Conservation (phyloP, 2,113 vertebrate species). For the Indicator indicator region DNA sequence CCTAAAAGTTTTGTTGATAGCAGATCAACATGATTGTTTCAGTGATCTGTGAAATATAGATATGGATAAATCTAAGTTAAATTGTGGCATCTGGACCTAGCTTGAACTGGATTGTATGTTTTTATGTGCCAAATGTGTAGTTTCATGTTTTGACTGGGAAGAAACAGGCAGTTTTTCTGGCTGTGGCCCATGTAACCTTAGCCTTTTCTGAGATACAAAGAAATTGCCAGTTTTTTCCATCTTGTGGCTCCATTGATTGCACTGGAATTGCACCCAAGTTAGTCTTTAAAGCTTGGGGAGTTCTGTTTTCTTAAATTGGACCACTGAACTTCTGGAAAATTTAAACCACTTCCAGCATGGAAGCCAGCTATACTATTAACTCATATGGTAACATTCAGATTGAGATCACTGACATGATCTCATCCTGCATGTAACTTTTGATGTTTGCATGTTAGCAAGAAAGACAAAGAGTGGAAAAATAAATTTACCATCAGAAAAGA, state of each 20-base stretch:
- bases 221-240: not conserved
- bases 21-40: not conserved
- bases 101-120: not conserved
- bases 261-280: not conserved
- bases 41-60: not conserved
- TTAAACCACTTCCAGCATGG: not conserved
- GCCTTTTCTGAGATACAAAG: not conserved
- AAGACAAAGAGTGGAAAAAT: not conserved
- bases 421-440: conserved; percentile 15
- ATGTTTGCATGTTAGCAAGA: conserved; percentile 29
- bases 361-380: conserved; percentile 32
- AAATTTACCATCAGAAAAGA: not conserved
- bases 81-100: not conserved
- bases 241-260: not conserved
- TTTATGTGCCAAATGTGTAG: not conserved
- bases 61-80: not conserved
- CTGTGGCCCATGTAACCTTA: not conserved
- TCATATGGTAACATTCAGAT: conserved; percentile 43
- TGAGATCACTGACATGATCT: conserved; percentile 52
- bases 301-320: conserved; percentile 19
- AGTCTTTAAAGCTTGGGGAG: not conserved
- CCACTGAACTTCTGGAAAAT: conserved; percentile 32
- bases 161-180: not conserved
- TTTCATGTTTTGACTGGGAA: not conserved
- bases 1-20: not conserved